Percentiles rank a stretch among this genome's conserved stretches.
Conservation (phyloP, 2,888 invertebrate genomes). For the Plagiodera versicolora region DNA sequence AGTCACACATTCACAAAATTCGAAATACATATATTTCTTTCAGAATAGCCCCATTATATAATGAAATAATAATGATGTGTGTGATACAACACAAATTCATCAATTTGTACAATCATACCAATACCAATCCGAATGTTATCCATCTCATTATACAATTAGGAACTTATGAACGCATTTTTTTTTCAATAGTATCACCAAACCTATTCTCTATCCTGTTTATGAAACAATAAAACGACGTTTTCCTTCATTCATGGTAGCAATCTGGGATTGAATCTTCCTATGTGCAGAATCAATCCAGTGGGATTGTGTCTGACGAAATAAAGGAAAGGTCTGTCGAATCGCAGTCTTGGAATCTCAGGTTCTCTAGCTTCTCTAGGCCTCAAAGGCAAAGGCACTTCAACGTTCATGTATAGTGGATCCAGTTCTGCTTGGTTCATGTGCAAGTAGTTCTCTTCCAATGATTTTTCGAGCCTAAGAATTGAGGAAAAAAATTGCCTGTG, state of each 20-base stretch:
- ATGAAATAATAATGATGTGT: too few species aligned
- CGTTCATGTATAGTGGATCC: slow-evolving; percentile 57
- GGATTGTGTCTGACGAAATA: slow-evolving; percentile 90
- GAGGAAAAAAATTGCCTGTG: slow-evolving; percentile 7
- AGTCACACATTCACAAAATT: too few species aligned
- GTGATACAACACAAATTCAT: too few species aligned
- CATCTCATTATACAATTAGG: neutral
- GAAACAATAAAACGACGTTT: neutral
- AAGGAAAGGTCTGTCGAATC: slow-evolving; percentile 85
- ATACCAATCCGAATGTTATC: too few species aligned
- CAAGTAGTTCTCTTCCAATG: slow-evolving; percentile 62
- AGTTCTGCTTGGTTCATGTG: slow-evolving; percentile 68
- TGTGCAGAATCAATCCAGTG: slow-evolving; percentile 85
- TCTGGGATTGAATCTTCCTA: slow-evolving; percentile 85
- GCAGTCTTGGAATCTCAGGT: slow-evolving; percentile 72
- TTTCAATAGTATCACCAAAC: too few species aligned
- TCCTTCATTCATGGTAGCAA: slow-evolving; percentile 65
- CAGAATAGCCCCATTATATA: too few species aligned
- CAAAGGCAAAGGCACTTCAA: slow-evolving; percentile 64
- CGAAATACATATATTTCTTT: too few species aligned
- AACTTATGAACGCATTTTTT: neutral
- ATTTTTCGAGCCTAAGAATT: slow-evolving; percentile 43
- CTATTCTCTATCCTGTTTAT: neutral
- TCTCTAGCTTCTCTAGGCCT: slow-evolving; percentile 72
- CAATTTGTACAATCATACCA: too few species aligned